phyloP scores from a whole-genome alignment of 2,113 vertebrate genomes.

The Dascyllus trimaculatus region DNA sequence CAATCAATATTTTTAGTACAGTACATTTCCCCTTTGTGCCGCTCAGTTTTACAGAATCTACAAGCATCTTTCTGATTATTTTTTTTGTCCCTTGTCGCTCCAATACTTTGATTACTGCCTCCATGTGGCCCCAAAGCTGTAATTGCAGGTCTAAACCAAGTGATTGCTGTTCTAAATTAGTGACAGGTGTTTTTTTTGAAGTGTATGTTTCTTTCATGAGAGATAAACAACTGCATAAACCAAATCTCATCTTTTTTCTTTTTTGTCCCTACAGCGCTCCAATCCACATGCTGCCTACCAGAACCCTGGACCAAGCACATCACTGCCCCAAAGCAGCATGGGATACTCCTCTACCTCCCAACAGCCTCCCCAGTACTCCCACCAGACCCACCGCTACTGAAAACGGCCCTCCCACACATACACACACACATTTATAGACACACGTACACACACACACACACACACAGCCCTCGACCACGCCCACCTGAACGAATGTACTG shows the following conservation, averaged over 20 bases:
- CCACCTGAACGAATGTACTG: slow-evolving; percentile 82
- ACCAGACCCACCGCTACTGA: slow-evolving; percentile 99
- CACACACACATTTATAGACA: slow-evolving; percentile 20
- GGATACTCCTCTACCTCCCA: slow-evolving; percentile 99
- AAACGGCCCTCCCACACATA: slow-evolving; percentile 59
- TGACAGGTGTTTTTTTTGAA: not conserved
- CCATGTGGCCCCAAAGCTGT: not conserved
- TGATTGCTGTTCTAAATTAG: too few relatives aligned
- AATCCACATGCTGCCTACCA: slow-evolving; percentile 99
- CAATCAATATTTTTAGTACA: too few relatives aligned
- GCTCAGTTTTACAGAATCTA: too few relatives aligned
- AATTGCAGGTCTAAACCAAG: not conserved
- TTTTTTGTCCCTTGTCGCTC: not conserved
- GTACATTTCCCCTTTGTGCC: too few relatives aligned
- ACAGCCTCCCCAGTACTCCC: slow-evolving; percentile 99
- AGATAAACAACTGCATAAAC: too few relatives aligned
- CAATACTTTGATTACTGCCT: not conserved
- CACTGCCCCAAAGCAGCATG: slow-evolving; percentile 99
- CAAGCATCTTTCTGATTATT: not conserved
- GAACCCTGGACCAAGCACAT: slow-evolving; percentile 99
- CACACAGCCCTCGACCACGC: slow-evolving; percentile 42
- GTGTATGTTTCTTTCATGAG: too few relatives aligned
- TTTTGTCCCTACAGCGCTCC: slow-evolving; percentile 89
- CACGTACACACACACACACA: not conserved
- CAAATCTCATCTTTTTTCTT: not conserved